Percentiles rank a stretch among this genome's conserved stretches.
Conservation (phyloP, 2,113 vertebrate genomes). For the Gobio gobio region DNA sequence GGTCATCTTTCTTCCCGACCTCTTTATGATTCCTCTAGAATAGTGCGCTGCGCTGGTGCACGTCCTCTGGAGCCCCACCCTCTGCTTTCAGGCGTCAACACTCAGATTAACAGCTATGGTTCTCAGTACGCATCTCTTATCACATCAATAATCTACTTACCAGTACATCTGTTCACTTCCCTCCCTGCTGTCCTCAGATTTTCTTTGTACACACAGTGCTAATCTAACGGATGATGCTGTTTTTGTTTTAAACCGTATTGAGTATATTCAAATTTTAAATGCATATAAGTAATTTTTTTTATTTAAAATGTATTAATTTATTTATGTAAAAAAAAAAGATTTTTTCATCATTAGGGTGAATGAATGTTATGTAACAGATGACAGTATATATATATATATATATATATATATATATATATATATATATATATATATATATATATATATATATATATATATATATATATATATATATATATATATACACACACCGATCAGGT, state of each 20-base stretch:
- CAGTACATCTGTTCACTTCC: slow-evolving; percentile 7
- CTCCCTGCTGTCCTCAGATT: not conserved
- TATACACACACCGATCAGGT: too few relatives aligned
- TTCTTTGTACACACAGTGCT: not conserved
- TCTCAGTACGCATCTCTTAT: slow-evolving; percentile 8
- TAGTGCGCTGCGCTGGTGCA: not conserved
- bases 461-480: too few relatives aligned
- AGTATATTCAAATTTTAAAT: not conserved
- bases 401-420: too few relatives aligned
- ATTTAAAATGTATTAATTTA: too few relatives aligned
- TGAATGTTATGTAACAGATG: not conserved
- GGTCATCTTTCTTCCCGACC: not conserved
- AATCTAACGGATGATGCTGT: not conserved
- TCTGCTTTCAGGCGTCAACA: slow-evolving; percentile 6
- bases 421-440: too few relatives aligned
- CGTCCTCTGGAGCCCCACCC: not conserved
- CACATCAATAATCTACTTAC: slow-evolving; percentile 22
- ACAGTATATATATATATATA: too few relatives aligned
- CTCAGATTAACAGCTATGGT: slow-evolving; percentile 1
- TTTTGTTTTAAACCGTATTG: not conserved
- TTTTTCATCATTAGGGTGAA: not conserved
- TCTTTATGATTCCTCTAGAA: not conserved
- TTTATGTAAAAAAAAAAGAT: too few relatives aligned
- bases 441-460: too few relatives aligned
- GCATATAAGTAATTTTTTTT: not conserved